Evolutionary conservation across 2,888 invertebrate genomes (phyloP).

Genomic region (Drosophila neotestacea): DNA sequence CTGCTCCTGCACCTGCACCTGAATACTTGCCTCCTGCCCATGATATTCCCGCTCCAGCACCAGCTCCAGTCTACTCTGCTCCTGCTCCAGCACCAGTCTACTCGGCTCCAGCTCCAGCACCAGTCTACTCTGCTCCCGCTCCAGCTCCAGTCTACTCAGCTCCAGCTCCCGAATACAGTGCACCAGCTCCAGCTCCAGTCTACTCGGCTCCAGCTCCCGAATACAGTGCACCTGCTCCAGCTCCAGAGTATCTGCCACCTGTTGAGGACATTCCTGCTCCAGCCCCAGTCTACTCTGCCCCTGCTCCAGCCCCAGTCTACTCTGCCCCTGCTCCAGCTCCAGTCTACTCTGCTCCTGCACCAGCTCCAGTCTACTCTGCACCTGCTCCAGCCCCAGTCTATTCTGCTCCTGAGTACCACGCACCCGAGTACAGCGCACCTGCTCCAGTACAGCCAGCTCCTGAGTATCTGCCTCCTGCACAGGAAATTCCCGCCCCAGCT

Average conservation of each 20-base stretch:
- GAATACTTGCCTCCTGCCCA: conserved; percentile 39
- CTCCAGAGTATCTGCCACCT: conserved; percentile 46
- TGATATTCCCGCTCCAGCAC: conserved; percentile 41
- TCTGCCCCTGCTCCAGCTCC: conserved; percentile 56
- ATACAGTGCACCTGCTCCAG: conserved; percentile 22
- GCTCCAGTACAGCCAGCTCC: conserved; percentile 50
- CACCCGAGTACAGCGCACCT: conserved; percentile 45
- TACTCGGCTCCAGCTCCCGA: conserved; percentile 51
- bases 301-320: conserved; percentile 43
- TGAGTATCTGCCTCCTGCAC: conserved; percentile 49
- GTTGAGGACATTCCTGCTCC: conserved; percentile 48
- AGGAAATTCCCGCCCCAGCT: conserved; percentile 46
- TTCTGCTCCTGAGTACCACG: conserved; percentile 37
- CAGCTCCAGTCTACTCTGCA: conserved; percentile 47
- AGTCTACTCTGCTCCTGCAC: conserved; percentile 48
- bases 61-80: conserved; percentile 48
- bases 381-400: conserved; percentile 45
- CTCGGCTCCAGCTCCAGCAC: conserved; percentile 47
- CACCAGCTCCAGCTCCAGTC: conserved; percentile 40
- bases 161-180: conserved; percentile 42
- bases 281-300: conserved; percentile 41
- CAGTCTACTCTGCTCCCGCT: conserved; percentile 46
- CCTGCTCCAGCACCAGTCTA: conserved; percentile 48
- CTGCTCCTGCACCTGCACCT: conserved; percentile 12
- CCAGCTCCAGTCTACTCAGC: conserved; percentile 55